Evolutionary conservation across 2,888 invertebrate species (phyloP).

Genomic region (Agapetus fuscipes): DNA sequence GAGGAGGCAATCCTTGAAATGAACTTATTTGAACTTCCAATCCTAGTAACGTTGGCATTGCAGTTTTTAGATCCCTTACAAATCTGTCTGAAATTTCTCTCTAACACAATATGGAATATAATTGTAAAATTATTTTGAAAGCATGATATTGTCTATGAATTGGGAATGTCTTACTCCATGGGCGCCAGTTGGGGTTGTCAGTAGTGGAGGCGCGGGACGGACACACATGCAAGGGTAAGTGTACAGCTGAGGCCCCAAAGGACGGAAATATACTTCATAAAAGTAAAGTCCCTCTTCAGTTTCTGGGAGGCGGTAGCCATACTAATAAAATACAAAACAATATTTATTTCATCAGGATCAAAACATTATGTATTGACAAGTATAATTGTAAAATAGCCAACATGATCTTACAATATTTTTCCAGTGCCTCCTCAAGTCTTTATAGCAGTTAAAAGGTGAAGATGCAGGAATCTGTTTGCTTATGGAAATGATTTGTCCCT

Average conservation of each 20-base stretch:
- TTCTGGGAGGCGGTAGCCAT: constrained; percentile 29
- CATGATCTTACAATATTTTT: constrained; percentile 48
- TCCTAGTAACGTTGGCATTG: constrained; percentile 2
- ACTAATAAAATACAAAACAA: constrained; percentile 23
- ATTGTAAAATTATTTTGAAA: too few relatives aligned
- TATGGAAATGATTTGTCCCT: constrained; percentile 11
- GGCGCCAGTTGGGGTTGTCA: constrained; percentile 4
- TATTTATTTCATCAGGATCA: too few relatives aligned
- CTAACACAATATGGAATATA: too few relatives aligned
- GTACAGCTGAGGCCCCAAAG: constrained; percentile 21
- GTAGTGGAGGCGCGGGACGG: constrained; percentile 8
- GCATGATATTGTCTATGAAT: too few relatives aligned
- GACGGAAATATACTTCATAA: constrained; percentile 27
- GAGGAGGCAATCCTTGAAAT: not conserved
- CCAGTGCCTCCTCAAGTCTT: constrained; percentile 44
- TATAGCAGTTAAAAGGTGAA: constrained; percentile 33
- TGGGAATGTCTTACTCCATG: too few relatives aligned
- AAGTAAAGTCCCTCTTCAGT: constrained; percentile 24
- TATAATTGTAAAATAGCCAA: too few relatives aligned
- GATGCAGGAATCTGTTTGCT: constrained; percentile 11
- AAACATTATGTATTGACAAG: too few relatives aligned
- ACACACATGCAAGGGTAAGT: constrained; percentile 28
- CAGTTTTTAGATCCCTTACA: constrained; percentile 1
- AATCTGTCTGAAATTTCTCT: too few relatives aligned
- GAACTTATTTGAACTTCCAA: not conserved